Evolutionary conservation across 2,113 vertebrate species (phyloP).

Genomic region (Tauraco erythrolophus): DNA sequence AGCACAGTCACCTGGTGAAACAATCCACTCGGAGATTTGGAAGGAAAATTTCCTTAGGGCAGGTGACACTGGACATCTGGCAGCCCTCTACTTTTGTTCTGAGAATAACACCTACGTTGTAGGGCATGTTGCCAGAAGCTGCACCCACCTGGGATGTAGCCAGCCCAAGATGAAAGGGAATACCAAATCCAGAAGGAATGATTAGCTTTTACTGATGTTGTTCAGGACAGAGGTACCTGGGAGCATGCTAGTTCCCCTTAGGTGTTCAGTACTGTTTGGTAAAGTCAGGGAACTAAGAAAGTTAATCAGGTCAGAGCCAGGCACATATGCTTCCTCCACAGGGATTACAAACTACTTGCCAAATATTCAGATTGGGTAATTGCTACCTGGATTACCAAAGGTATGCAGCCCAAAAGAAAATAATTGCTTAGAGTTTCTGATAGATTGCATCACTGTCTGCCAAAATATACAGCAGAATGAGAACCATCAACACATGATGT

Average conservation of each 20-base stretch:
- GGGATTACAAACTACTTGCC: conserved; percentile 50
- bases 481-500: conserved; percentile 12
- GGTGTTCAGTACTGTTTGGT: neutral
- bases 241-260: neutral
- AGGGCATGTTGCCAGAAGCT: conserved; percentile 24
- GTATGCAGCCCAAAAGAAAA: conserved; percentile 49
- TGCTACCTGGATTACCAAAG: conserved; percentile 69
- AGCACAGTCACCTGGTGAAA: neutral
- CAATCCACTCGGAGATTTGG: neutral
- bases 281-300: conserved; percentile 29
- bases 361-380: conserved; percentile 73
- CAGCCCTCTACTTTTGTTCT: neutral
- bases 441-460: conserved; percentile 10
- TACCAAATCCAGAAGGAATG: conserved; percentile 15
- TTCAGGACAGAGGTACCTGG: neutral
- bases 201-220: conserved; percentile 42
- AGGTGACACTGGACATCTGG: conserved; percentile 30
- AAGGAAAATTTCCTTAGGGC: conserved; percentile 15
- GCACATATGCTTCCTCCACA: conserved; percentile 53
- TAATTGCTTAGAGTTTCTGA: conserved; percentile 39
- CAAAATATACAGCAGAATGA: neutral
- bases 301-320: conserved; percentile 53
- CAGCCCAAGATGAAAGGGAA: conserved; percentile 9
- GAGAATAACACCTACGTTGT: neutral
- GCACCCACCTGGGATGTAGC: conserved; percentile 42